These are phyloP conservation scores for Gonioctena quinquepunctata DNA, from an alignment of 1,140 invertebrate species.

Conservation along the genomic window DNA sequence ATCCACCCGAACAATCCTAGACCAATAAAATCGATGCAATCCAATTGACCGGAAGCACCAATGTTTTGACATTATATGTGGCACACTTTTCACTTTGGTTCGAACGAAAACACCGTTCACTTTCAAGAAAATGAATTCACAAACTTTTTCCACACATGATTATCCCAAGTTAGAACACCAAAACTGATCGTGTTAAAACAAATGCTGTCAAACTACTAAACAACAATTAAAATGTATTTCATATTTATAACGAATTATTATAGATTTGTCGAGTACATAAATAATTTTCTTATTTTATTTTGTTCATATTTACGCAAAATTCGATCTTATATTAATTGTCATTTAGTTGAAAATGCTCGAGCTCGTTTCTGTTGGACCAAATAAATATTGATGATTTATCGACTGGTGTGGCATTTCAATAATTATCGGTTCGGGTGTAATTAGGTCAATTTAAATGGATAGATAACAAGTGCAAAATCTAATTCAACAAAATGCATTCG, in stretches of 20 bases:
- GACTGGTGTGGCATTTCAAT: conserved; percentile 37
- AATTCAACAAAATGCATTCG: conserved; percentile 20
- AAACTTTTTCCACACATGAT: background rate
- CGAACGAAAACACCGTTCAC: conserved; percentile 2
- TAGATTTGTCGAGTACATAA: conserved; percentile 42
- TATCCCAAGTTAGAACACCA: background rate
- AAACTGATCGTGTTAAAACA: conserved; percentile 12
- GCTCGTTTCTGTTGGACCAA: conserved; percentile 22
- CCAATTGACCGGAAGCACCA: background rate
- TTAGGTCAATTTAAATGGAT: conserved; percentile 49
- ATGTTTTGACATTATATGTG: background rate
- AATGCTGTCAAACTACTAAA: conserved; percentile 44
- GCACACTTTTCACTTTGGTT: background rate
- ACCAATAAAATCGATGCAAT: no score
- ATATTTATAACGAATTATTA: conserved; percentile 52
- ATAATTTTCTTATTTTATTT: conserved; percentile 48
- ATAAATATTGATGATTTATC: conserved; percentile 38
- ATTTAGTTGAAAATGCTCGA: conserved; percentile 25
- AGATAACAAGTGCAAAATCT: conserved; percentile 36
- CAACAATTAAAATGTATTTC: conserved; percentile 49
- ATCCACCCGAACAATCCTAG: no score
- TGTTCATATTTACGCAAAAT: conserved; percentile 48
- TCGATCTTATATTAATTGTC: conserved; percentile 40
- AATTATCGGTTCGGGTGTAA: conserved; percentile 43
- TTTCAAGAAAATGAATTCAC: background rate